phyloP scores from a whole-genome alignment of 2,888 invertebrate species.

The Drosophila multiciliata region DNA sequence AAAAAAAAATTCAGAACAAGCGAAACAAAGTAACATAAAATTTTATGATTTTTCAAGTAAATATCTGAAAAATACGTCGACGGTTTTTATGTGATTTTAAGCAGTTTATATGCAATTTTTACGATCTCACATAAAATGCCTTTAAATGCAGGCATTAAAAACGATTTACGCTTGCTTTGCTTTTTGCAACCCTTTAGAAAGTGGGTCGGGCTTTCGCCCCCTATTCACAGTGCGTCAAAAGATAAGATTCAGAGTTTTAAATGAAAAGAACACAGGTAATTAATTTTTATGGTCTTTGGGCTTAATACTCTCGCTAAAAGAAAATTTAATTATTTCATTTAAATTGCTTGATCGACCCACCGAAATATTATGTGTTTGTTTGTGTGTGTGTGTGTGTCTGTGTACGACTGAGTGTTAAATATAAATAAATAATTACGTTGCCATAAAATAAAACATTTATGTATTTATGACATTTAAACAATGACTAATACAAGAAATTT shows the following conservation, averaged over 20 bases:
- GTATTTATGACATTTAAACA: slow-evolving; percentile 24
- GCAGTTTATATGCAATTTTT: slow-evolving; percentile 79
- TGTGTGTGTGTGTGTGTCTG: slow-evolving; percentile 13
- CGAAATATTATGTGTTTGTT: slow-evolving; percentile 5
- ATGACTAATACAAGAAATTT: slow-evolving; percentile 21
- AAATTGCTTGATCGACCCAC: slow-evolving; percentile 13
- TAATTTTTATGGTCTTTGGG: slow-evolving; percentile 60
- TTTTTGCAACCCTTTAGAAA: slow-evolving; percentile 46
- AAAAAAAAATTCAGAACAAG: slow-evolving; percentile 37
- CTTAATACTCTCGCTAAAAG: slow-evolving; percentile 29
- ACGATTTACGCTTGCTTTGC: slow-evolving; percentile 72
- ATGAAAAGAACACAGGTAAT: slow-evolving; percentile 64
- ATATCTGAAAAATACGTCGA: slow-evolving; percentile 66
- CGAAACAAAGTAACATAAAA: slow-evolving; percentile 66
- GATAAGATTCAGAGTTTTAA: slow-evolving; percentile 51
- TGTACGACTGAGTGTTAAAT: slow-evolving; percentile 30
- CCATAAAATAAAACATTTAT: slow-evolving; percentile 32
- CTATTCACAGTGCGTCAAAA: slow-evolving; percentile 26
- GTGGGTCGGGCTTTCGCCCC: slow-evolving; percentile 20
- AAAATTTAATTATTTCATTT: slow-evolving; percentile 29
- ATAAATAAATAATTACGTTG: slow-evolving; percentile 35
- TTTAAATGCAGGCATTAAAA: slow-evolving; percentile 78
- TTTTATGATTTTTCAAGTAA: slow-evolving; percentile 61
- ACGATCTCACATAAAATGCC: slow-evolving; percentile 74
- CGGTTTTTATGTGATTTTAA: slow-evolving; percentile 77